Evolutionary conservation across 2,113 vertebrate species (phyloP).

Genomic region (Scolopax mira): DNA sequence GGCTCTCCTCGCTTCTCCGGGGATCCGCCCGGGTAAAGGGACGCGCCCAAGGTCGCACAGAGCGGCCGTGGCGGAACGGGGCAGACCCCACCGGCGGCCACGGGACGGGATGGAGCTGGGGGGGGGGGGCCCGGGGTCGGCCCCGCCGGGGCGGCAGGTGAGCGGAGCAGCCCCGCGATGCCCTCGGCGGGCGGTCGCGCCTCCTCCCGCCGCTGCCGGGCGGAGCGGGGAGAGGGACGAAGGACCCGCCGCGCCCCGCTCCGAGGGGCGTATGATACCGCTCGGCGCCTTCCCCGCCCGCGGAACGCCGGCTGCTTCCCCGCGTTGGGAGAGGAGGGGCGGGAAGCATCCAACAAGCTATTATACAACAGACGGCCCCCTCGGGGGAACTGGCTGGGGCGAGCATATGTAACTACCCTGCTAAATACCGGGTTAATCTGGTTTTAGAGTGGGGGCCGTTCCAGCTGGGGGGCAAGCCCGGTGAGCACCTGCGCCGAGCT

Average conservation of each 20-base stretch:
- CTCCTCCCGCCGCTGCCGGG: background rate
- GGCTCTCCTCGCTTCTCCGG: background rate
- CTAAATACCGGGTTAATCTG: conserved; percentile 33
- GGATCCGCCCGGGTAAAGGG: background rate
- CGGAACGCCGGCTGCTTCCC: background rate
- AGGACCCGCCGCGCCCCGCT: background rate
- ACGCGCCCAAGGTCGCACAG: background rate
- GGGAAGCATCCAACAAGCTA: background rate
- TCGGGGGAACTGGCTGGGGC: background rate
- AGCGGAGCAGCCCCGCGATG: background rate
- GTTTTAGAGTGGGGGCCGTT: background rate
- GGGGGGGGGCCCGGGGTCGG: background rate
- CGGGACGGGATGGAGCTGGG: background rate
- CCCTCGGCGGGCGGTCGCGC: background rate
- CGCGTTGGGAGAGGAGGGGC: background rate
- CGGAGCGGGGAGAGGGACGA: background rate
- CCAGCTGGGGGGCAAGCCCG: background rate
- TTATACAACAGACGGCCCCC: conserved; percentile 6
- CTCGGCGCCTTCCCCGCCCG: background rate
- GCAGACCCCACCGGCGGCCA: background rate
- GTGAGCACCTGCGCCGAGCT: background rate
- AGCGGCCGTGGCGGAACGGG: background rate
- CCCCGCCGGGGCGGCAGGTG: background rate
- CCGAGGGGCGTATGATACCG: no score
- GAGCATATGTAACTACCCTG: conserved; percentile 34